Evolutionary conservation across 2,888 invertebrate species (phyloP).

Genomic region (Lucinisca nassula): DNA sequence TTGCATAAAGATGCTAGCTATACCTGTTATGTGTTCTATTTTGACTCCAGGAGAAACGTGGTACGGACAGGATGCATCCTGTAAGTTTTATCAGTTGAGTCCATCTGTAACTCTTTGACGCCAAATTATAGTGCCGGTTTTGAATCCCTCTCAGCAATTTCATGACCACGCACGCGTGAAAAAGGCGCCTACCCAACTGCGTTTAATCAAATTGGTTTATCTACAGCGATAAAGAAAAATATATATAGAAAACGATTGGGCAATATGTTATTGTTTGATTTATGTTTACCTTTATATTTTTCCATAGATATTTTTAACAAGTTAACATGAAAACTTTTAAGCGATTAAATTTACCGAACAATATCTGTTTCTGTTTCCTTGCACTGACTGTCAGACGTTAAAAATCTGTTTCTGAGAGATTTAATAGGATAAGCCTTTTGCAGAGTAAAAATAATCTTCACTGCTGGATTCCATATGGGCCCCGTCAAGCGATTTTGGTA

Average conservation of each 20-base stretch:
- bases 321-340: neutral
- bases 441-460: neutral
- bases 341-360: neutral
- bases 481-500: too few relatives aligned
- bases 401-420: neutral
- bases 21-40: too few relatives aligned
- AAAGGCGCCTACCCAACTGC: slow-evolving; percentile 8
- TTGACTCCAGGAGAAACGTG: too few relatives aligned
- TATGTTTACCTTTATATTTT: neutral
- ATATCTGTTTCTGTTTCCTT: neutral
- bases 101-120: slow-evolving; percentile 8
- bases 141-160: neutral
- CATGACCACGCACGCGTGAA: neutral
- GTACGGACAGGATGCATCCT: neutral
- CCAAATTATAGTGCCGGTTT: neutral
- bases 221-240: neutral
- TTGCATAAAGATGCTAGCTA: too few relatives aligned
- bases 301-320: neutral
- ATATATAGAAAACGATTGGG: neutral
- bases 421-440: neutral
- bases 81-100: neutral
- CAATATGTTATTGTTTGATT: neutral
- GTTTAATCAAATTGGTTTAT: neutral
- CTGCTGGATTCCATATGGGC: slow-evolving; percentile 7
- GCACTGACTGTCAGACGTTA: neutral